These are phyloP conservation scores for Nycticorax nycticorax DNA, from an alignment of 2,113 vertebrate genomes.

Conservation along the genomic window DNA sequence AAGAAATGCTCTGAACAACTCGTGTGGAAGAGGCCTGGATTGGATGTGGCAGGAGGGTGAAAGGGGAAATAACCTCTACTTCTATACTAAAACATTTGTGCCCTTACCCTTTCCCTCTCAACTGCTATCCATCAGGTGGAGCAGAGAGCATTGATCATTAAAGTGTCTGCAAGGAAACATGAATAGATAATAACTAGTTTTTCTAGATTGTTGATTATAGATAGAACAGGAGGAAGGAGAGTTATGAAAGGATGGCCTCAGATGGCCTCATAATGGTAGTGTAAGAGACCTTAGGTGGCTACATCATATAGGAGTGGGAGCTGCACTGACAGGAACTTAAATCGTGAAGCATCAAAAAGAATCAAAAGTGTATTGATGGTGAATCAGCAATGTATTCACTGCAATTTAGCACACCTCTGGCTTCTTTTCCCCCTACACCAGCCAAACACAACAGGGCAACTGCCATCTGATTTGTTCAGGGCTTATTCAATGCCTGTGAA, in stretches of 20 bases:
- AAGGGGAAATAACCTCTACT: not conserved
- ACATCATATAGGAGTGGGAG: not conserved
- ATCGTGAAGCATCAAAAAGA: not conserved
- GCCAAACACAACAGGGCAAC: not conserved
- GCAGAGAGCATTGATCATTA: not conserved
- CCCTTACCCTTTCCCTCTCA: not conserved
- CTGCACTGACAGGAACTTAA: not conserved
- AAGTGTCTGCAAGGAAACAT: not conserved
- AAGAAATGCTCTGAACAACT: not conserved
- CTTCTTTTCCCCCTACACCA: not conserved
- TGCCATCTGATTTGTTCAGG: not conserved
- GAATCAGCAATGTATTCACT: not conserved
- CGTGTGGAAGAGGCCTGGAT: not conserved
- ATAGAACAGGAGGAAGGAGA: not conserved
- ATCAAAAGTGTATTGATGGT: not conserved
- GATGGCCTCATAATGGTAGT: not conserved
- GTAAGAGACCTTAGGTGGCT: not conserved
- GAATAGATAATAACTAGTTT: not conserved
- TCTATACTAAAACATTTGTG: not conserved
- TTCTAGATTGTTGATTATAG: not conserved
- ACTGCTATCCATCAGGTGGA: not conserved
- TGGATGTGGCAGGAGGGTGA: accelerated
- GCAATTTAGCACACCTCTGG: not conserved
- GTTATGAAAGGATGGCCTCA: not conserved
- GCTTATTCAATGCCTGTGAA: not conserved